Base-by-base conservation (phyloP, 2,797 vertebrate genomes). In the Chaetodon trifasciatus region DNA sequence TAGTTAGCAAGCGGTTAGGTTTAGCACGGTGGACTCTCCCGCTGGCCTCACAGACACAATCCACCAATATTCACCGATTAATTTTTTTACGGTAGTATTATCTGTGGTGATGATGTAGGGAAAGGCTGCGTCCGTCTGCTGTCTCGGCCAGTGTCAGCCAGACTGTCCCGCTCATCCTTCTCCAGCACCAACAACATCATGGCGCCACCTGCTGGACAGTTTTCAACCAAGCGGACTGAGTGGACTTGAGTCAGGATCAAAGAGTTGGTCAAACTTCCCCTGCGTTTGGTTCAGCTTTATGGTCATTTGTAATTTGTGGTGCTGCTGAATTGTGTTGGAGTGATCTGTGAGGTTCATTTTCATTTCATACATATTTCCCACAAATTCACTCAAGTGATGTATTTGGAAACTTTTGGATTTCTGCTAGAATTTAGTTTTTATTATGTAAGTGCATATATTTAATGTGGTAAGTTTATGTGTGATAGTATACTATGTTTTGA, bases 161-260 rank as follows among this genome's bases (percentile, higher is more conserved):
- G 0, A 12, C 17, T 6, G 21, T 47, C 69, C 49, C 35, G 58
- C 65, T 61, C 13, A 12, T 5, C 4, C 56, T 13, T 9, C 12
- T 40, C 6, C 21, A 17, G 28, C 17, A 0, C 10, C 0, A 39
- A 10, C 5, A 12, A 10, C 19, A 21, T 8, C 11, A 70, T 17
- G 19, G 71, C 74, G 85, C 77, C 75, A 19, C 74, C 87, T 79
- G 15, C 35, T 49, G 85, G 69, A 24, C 16, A 24, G 40, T 1
- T 10, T 12, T 5, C 6, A 58, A 40, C 10, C 8, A n/a, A 24
- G 1, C 6, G 9, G 4, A 70, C 15, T 67, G 53, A 24, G 19
- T 17, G 4, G 21, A 1, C 63, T 11, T n/a, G 5, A 2, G 16
- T 6, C 57, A 16, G 16, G 16, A 21, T 13, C 28, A 37, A 15